Evolutionary conservation across 2,113 vertebrate genomes (phyloP), one percentile per base, ranked within the genome.

Genomic region (Psephotus haematonotus): DNA sequence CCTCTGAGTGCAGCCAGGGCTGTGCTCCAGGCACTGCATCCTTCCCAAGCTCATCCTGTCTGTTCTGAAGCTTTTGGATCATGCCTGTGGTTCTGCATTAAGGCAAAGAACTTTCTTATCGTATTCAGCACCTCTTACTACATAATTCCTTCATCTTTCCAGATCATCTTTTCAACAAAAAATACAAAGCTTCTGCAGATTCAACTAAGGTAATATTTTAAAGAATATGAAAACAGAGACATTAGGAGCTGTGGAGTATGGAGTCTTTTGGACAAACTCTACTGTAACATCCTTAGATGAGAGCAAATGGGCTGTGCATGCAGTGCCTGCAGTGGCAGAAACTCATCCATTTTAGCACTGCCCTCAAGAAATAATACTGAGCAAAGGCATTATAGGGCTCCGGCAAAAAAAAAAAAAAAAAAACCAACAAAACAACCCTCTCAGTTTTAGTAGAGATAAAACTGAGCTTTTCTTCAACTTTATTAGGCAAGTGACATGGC

Each of bases 281-380:
- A 37, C 47, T 1, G 0, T 57, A 44, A 41, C 20, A 31, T 47
- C 43, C 62, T 78, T 9, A 53, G 70, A 39, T 28, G 7, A 57
- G n/a, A 47, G 29, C 52, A 82, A 63, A 93, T 0, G 13, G 44
- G n/a, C 13, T 4, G 2, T 0, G 8, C 0, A 2, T 50, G 41
- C 46, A 33, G 43, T 12, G 27, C 52, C 85, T 44, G 64, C 33
- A 5, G 2, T 24, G 46, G 68, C 29, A 59, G 2, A 6, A 55
- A 31, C 33, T 27, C 47, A 8, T 31, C 28, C 27, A 6, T 23
- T 72, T 18, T 6, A 81, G 31, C 10, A 10, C 20, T 57, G 75
- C 44, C 24, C 59, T 68, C 17, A 15, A 67, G 68, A 71, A 64
- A 71, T 37, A 65, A 64, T 10, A 25, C 62, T 57, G 50, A 67